These are phyloP conservation scores for Dryadula phaetusa DNA, from an alignment of 2,888 invertebrate species.

Conservation along the genomic window DNA sequence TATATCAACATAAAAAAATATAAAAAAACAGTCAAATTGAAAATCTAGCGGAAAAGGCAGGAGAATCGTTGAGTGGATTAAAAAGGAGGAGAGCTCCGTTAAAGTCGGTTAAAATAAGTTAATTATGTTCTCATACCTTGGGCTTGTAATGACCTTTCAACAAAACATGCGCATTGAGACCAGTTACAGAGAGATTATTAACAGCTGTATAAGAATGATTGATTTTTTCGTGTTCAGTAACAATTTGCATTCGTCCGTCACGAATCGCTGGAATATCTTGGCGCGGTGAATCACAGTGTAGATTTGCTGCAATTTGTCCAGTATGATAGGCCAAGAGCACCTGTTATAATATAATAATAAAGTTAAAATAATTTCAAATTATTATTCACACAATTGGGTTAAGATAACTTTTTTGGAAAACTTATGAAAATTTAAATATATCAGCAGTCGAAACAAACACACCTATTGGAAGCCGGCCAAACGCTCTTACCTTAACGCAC, in stretches of 20 bases:
- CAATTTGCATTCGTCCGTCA: slow-evolving; percentile 82
- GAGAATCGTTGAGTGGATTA: too few relatives aligned
- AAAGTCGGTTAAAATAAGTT: too few relatives aligned
- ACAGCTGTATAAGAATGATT: slow-evolving; percentile 74
- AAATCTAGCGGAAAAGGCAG: too few relatives aligned
- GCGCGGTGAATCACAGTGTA: slow-evolving; percentile 86
- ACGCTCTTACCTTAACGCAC: too few relatives aligned
- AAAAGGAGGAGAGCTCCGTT: too few relatives aligned
- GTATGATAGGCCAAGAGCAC: slow-evolving; percentile 86
- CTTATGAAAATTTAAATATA: too few relatives aligned
- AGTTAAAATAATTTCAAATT: background rate
- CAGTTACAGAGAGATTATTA: slow-evolving; percentile 65
- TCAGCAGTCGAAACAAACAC: too few relatives aligned
- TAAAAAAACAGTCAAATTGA: too few relatives aligned
- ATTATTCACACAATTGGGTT: too few relatives aligned
- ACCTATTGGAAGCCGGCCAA: too few relatives aligned
- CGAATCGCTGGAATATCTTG: slow-evolving; percentile 76
- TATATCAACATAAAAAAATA: too few relatives aligned
- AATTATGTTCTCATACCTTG: slow-evolving; percentile 58
- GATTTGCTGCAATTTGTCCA: slow-evolving; percentile 88
- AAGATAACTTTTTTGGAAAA: too few relatives aligned
- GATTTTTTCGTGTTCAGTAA: slow-evolving; percentile 83
- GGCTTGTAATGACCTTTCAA: slow-evolving; percentile 63
- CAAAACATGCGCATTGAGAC: slow-evolving; percentile 64
- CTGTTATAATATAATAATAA: slow-evolving; percentile 51